Evolutionary conservation across 2,113 vertebrate genomes (phyloP), one percentile per base, ranked within the genome.

Genomic region (Microcebus ravelobensis): DNA sequence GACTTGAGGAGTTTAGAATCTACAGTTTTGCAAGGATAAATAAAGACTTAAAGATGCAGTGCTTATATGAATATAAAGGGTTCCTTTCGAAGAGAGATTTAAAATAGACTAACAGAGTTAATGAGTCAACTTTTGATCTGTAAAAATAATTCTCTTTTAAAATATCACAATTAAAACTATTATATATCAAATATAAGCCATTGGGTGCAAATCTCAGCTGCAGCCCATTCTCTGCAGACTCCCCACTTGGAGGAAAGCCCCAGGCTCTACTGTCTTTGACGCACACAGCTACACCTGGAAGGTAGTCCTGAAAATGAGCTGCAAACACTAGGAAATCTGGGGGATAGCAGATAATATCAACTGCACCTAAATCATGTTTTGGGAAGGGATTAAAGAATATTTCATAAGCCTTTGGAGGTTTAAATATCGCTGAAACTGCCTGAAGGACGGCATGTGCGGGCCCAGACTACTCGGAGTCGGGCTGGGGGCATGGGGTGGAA

Each of bases 381-480:
- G 91, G 93, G 73, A 97, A 83, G 94, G 83, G 84, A 92, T 95
- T 92, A 97, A 5, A 48, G 86, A 92, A 94, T 8, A 67, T 96
- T 97, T 96, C 90, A 84, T 96, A 95, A 89, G 55, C 23, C 82
- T 76, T 39, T 18, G 81, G 36, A 93, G 79, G 76, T 88, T 98
- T 91, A 94, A 97, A 89, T 59, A 97, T 48, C 76, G 52, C 76
- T 87, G 50, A 74, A 84, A 95, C 86, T 94, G 88, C 82, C 70
- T 34, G 89, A 93, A 71, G 83, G 68, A 86, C 2, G 36, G 55
- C 70, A 55, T 90, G 97, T 73, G 52, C 20, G 0, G 96, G 93
- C 93, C 70, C 84, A 92, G 90, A 84, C 80, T 23, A 81, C 86
- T 95, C 84, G 65, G 96, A 95, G 81, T 96, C 3, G 4, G 84